Conservation (phyloP, 2,888 invertebrate genomes). For the Lysandra coridon region DNA sequence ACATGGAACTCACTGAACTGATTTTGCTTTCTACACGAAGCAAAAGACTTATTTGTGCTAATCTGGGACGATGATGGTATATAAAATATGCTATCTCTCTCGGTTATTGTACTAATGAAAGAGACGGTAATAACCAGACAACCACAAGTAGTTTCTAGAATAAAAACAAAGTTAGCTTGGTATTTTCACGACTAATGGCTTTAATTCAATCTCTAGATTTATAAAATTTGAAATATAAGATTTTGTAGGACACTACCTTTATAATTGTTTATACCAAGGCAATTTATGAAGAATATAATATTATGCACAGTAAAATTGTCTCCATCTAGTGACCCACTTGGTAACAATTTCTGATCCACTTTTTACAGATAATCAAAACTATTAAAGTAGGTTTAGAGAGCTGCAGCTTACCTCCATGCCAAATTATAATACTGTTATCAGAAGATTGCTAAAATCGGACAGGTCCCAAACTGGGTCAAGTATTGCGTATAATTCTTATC, state of each 20-base stretch:
- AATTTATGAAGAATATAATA: neutral
- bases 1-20: neutral
- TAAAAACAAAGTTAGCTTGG: too few species aligned
- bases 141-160: too few species aligned
- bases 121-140: neutral
- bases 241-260: too few species aligned
- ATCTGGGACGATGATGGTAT: neutral
- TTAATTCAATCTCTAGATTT: too few species aligned
- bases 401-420: neutral
- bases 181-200: too few species aligned
- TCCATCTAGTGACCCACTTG: neutral
- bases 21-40: neutral
- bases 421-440: conserved; percentile 10
- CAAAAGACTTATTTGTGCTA: neutral
- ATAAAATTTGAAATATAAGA: too few species aligned
- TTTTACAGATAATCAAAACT: neutral
- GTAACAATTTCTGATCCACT: neutral
- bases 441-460: neutral
- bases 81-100: neutral
- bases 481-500: neutral
- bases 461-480: neutral
- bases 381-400: neutral
- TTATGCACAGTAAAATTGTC: neutral
- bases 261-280: too few species aligned
- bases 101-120: neutral